Evolutionary conservation across 2,113 vertebrate species (phyloP), one percentile per base, ranked within the genome.

Genomic region (Canis aureus): DNA sequence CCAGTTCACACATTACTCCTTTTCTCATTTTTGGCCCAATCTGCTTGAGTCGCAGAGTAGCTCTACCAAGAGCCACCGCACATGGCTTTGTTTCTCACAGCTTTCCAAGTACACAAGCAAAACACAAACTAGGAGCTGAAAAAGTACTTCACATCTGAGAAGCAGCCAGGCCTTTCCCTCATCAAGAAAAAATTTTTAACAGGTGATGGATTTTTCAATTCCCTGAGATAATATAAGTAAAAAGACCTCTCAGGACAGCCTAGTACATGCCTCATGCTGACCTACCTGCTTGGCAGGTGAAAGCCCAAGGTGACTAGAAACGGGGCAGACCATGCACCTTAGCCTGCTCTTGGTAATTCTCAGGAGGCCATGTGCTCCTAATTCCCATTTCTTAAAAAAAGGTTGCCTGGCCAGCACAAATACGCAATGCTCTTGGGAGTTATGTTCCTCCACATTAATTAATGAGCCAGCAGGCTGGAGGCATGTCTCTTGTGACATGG

Each of bases 201-300:
- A 79, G 55, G 69, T 4, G 59, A 87, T 29, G 51, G 64, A 20
- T 66, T 90, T 76, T 95, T 60, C 51, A 69, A 43, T 84, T 60
- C 62, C 12, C 11, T 3, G 38, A 64, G 35, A 79, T 4, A 53
- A 60, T 4, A 5, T 17, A 73, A 86, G 84, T 11, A 49, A 25
- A 55, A 35, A 74, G 80, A 73, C 74, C 29, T 32, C 57, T 2
- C 12, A 32, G n/a, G 73, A 43, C 0, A 38, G 92, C 27, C 55
- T 66, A n/a, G 57, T 0, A 1, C 43, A 9, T 0, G 8, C 81
- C 60, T 86, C 11, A 3, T 2, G n/a, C 62, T 0, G 4, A 59
- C 78, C 71, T 12, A 29, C 66, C 73, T 74, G 23, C 55, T 15
- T 0, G 2, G 32, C 35, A 74, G 17, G 53, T 32, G 23, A 20